Conservation (phyloP, 2,888 invertebrate species). For the Neoaliturus tenellus region DNA sequence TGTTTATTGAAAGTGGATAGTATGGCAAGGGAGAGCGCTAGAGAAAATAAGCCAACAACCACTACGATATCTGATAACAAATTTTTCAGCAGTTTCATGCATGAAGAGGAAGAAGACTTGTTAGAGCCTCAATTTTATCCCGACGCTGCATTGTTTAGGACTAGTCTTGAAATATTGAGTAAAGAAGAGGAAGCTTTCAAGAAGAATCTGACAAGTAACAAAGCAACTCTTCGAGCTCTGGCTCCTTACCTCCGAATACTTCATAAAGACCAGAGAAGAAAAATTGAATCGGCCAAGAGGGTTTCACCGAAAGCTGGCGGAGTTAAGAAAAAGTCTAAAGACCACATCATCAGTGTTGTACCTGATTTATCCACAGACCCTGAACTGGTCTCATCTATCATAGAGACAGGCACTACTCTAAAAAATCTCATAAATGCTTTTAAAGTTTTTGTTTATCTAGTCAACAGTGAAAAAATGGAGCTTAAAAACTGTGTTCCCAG, state of each 20-base stretch:
- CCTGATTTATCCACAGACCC: background rate
- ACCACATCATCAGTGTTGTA: background rate
- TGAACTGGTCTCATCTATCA: slow-evolving; percentile 17
- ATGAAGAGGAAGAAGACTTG: slow-evolving; percentile 11
- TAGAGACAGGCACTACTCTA: background rate
- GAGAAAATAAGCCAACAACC: background rate
- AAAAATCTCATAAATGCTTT: background rate
- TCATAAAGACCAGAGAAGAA: slow-evolving; percentile 11
- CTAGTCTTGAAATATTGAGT: background rate
- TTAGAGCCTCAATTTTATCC: slow-evolving; percentile 32
- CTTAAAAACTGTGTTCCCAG: background rate
- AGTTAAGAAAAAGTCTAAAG: background rate
- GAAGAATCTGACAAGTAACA: slow-evolving; percentile 2
- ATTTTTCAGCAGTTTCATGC: too few species aligned
- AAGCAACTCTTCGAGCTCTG: slow-evolving; percentile 11
- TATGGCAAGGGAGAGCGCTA: background rate
- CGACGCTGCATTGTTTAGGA: background rate
- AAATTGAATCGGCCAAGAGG: background rate
- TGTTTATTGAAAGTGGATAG: background rate
- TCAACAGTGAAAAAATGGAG: background rate
- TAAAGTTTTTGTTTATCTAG: background rate
- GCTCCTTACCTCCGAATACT: slow-evolving; percentile 23
- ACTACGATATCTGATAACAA: too few species aligned
- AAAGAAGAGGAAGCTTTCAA: background rate
- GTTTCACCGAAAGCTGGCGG: background rate